Evolutionary conservation across 1,140 invertebrate species (phyloP), one percentile per base, ranked within the genome.

Genomic region (Aphelinus atriplicis): DNA sequence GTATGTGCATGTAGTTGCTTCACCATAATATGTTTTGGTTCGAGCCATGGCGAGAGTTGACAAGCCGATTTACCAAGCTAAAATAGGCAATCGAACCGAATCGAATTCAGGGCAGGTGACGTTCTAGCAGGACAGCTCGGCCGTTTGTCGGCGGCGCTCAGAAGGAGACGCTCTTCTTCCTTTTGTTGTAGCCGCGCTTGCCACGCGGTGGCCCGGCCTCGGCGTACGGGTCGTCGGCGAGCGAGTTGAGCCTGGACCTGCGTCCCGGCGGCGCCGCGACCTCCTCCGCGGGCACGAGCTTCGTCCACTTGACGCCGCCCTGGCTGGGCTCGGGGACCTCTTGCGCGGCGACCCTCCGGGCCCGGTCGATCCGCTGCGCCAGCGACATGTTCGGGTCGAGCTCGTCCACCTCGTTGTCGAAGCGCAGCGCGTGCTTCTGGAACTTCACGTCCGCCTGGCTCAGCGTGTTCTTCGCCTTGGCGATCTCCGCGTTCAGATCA

Each of bases 121-220:
- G 26, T 26, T 26, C 26, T 26, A 26, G 26, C 26, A 26, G 26
- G 26, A 26, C 26, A 26, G 26, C 26, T 26, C 26, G 26, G 26
- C 26, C 26, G 26, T 26, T 26, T 26, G 26, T 26, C 26, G 26
- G 26, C 26, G 26, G 26, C 26, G 26, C 26, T 80, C 82, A 85
- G 71, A 87, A 86, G 6, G 83, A 84, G 0, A 86, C 84, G 69
- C 80, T 84, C 77, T 86, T 88, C 82, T 87, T 88, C 61, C 85
- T 79, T 55, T 83, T 85, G 42, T 76, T 68, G 10, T 85, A 78
- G 4, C 81, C 81, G 3, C 78, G 80, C 83, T 51, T 80, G 66
- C 7, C 81, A 75, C 76, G 46, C 10, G 78, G 75, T 43, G 62
- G 51, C 10, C 47, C 67, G 2, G 64, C 83, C 60, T 70, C 68